Base-by-base conservation (phyloP, 2,888 invertebrate genomes). In the Drosophila prostipennis region DNA sequence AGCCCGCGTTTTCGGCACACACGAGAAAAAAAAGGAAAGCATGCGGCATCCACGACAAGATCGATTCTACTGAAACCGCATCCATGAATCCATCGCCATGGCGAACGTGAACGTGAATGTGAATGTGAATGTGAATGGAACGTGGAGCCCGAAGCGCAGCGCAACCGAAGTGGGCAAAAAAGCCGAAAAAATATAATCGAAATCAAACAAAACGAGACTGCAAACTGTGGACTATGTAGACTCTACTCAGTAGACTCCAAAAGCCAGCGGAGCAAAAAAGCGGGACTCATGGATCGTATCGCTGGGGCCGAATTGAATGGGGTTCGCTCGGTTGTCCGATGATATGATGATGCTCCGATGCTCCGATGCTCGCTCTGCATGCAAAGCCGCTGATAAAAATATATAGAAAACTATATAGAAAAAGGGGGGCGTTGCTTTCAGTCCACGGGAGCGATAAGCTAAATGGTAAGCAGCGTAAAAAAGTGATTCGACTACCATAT, bases 31-130 rank as follows among this genome's bases (percentile, higher is more conserved):
- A 53, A 70, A 63, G n/a, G n/a, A 42, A 55, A 46, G 53, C 87
- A 90, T 85, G 81, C 87, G 88, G 84, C 88, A 87, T 79, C 84
- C 83, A 82, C 91, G 90, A 90, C 91, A 90, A 91, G 90, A 90
- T 90, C 91, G 88, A 90, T 90, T 91, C 90, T 90, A 90, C 90
- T 90, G 89, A 91, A 84, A 72, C 76, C 78, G 57, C 63, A 63
- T 39, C 49, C 74, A 55, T 65, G 58, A 71, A 52, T 55, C 53
- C 52, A 45, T 39, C 48, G 42, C 58, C 55, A 26, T 26, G 65
- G 53, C 64, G 71, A 57, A 79, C 46, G 76, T 72, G 68, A 29
- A 7, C 29, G 29, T 29, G 29, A 68, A 72, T 77, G 76, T 72
- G n/a, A n/a, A n/a, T n/a, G n/a, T n/a, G 68, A 26, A 6, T 6